Percentiles rank a stretch among this genome's conserved stretches.
Conservation (phyloP, 2,888 invertebrate genomes). For the Tethea ocularis region DNA sequence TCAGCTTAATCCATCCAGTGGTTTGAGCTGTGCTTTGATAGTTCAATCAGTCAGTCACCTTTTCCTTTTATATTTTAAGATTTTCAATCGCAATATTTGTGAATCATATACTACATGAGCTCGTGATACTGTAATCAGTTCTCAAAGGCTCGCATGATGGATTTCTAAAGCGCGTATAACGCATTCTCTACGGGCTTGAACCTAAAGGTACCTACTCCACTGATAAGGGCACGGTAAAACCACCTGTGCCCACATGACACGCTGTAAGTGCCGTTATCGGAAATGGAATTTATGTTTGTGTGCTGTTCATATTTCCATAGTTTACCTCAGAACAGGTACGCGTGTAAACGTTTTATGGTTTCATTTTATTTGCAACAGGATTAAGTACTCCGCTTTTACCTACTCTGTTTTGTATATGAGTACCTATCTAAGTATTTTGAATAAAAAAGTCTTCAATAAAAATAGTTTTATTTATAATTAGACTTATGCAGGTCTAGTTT, state of each 20-base stretch:
- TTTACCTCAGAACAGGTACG: neutral
- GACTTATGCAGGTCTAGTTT: too few species aligned
- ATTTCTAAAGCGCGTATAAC: constrained; percentile 35
- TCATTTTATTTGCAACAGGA: neutral
- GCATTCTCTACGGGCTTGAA: constrained; percentile 37
- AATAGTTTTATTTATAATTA: too few species aligned
- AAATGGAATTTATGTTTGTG: constrained; percentile 9
- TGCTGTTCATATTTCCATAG: neutral
- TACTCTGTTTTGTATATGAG: neutral
- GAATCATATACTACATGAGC: neutral
- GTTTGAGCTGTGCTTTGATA: too few species aligned
- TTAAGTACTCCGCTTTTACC: neutral
- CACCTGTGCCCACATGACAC: constrained; percentile 9
- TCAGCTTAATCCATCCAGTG: too few species aligned
- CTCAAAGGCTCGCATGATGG: constrained; percentile 25
- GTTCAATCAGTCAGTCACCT: too few species aligned
- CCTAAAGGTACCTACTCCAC: constrained; percentile 27
- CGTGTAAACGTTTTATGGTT: neutral
- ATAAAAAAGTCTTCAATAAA: too few species aligned
- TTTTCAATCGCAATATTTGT: too few species aligned
- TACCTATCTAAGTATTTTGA: too few species aligned
- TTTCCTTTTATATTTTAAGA: too few species aligned
- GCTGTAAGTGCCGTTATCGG: constrained; percentile 8
- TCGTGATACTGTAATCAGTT: constrained; percentile 15
- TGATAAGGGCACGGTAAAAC: constrained; percentile 9